Evolutionary conservation across 2,797 vertebrate species (phyloP).

Genomic region (Astyanax mexicanus): DNA sequence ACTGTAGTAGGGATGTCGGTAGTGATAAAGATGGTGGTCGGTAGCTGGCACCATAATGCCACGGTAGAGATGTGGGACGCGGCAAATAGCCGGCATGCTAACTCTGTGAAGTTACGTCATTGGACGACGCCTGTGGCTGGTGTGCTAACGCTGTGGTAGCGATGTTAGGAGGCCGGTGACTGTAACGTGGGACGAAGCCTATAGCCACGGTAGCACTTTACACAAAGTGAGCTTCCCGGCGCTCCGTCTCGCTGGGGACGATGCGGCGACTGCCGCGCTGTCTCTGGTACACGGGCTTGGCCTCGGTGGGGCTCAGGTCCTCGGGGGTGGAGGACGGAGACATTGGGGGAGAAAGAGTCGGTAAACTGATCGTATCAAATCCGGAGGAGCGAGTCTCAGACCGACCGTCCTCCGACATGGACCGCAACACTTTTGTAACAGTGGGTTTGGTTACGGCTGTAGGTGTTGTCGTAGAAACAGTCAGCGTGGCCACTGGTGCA

Average conservation of each 20-base stretch:
- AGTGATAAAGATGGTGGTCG: too few species aligned
- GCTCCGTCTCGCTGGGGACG: slow-evolving; percentile 84
- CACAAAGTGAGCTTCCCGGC: slow-evolving; percentile 94
- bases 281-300: slow-evolving; percentile 87
- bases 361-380: slow-evolving; percentile 60
- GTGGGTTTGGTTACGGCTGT: not conserved
- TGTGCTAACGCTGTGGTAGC: too few species aligned
- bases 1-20: too few species aligned
- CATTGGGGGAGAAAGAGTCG: slow-evolving; percentile 68
- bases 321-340: slow-evolving; percentile 78
- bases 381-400: slow-evolving; percentile 64
- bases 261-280: slow-evolving; percentile 84
- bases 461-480: slow-evolving; percentile 2
- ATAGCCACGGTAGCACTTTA: slow-evolving; percentile 69
- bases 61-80: too few species aligned
- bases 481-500: slow-evolving; percentile 31
- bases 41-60: too few species aligned
- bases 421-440: not conserved
- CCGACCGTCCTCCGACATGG: slow-evolving; percentile 28
- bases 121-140: too few species aligned
- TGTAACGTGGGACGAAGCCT: not conserved
- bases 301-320: slow-evolving; percentile 75
- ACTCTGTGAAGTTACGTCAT: too few species aligned
- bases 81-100: too few species aligned
- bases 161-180: too few species aligned